phyloP scores from a whole-genome alignment of 2,888 invertebrate genomes.

The Andrena fulva region DNA sequence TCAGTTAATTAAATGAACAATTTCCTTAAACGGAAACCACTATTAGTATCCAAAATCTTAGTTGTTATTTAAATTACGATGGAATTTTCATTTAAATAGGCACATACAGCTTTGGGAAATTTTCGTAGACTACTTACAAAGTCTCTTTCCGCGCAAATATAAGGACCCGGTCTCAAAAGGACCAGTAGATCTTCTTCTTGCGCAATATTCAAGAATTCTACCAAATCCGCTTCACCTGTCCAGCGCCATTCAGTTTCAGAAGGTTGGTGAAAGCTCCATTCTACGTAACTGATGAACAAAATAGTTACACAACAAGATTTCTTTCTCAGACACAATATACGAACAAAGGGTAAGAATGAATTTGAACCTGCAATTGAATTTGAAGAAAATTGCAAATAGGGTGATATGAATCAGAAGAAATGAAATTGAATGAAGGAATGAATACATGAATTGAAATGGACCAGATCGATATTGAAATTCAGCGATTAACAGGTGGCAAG shows the following conservation, averaged over 20 bases:
- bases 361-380: too few species aligned
- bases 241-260: constrained; percentile 85
- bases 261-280: constrained; percentile 96
- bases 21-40: too few species aligned
- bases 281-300: constrained; percentile 89
- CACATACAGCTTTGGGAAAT: too few species aligned
- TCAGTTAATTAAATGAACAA: background rate
- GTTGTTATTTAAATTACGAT: background rate
- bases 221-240: constrained; percentile 89
- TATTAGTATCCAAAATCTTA: too few species aligned
- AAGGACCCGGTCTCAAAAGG: constrained; percentile 94
- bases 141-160: constrained; percentile 96
- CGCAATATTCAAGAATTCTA: constrained; percentile 88
- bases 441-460: background rate
- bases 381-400: too few species aligned
- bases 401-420: background rate
- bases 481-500: background rate
- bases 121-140: constrained; percentile 83
- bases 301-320: background rate
- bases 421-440: background rate
- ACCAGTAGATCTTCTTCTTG: constrained; percentile 92
- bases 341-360: too few species aligned
- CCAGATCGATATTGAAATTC: background rate
- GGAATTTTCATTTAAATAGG: too few species aligned
- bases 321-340: too few species aligned